Conservation (phyloP, 2,797 vertebrate species). For the Buceros bicornis region DNA sequence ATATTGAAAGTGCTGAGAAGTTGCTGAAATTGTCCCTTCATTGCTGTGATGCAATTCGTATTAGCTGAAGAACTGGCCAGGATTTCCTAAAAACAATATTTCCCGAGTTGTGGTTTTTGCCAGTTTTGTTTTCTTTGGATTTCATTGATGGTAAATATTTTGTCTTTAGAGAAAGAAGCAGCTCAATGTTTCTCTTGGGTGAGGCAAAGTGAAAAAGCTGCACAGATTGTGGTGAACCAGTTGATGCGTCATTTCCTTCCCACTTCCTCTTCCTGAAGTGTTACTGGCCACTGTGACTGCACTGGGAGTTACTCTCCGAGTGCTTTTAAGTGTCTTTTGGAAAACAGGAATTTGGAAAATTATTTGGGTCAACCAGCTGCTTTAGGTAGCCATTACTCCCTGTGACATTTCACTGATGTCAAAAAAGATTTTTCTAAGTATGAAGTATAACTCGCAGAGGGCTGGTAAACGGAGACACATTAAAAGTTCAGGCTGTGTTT, state of each 20-base stretch:
- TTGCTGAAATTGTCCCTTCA: neutral
- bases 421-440: neutral
- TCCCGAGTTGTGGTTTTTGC: neutral
- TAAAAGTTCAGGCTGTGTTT: neutral
- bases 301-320: neutral
- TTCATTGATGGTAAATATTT: neutral
- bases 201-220: neutral
- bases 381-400: neutral
- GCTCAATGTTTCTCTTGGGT: neutral
- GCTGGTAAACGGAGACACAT: neutral
- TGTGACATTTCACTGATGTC: neutral
- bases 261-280: neutral
- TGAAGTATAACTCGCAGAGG: neutral
- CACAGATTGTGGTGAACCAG: neutral
- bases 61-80: neutral
- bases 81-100: neutral
- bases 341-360: neutral
- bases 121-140: neutral
- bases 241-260: neutral
- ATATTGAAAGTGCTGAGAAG: neutral
- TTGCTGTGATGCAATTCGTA: neutral
- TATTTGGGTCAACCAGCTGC: neutral
- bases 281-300: too few relatives aligned
- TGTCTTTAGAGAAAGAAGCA: neutral
- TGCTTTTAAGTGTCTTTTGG: neutral